These are phyloP conservation scores for Pomacea canaliculata DNA, from an alignment of 2,888 invertebrate genomes.

Conservation along the genomic window DNA sequence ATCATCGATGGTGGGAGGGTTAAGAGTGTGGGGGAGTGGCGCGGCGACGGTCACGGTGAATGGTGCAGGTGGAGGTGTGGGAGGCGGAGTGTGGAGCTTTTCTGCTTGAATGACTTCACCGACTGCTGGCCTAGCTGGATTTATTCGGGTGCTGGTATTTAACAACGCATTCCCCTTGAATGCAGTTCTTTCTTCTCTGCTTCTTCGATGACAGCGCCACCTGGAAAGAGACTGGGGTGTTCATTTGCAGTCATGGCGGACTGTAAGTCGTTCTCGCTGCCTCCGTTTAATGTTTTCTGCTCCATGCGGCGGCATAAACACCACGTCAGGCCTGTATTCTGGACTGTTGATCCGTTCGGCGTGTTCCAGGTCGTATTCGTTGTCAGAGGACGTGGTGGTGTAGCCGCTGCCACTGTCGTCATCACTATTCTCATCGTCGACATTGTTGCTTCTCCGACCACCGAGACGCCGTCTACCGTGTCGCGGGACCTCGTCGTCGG, in stretches of 20 bases:
- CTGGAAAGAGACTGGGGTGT: too few relatives aligned
- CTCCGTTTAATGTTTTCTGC: not conserved
- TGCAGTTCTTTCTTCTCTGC: too few relatives aligned
- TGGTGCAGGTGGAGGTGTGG: not conserved
- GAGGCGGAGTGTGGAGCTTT: not conserved
- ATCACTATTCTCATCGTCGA: constrained; percentile 11
- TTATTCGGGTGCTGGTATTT: not conserved
- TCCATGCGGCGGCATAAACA: not conserved
- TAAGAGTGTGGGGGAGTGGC: too few relatives aligned
- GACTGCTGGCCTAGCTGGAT: not conserved
- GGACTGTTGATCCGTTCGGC: constrained; percentile 20
- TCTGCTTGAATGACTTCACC: not conserved
- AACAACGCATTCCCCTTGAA: too few relatives aligned
- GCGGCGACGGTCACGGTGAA: too few relatives aligned
- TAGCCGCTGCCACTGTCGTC: constrained; percentile 16
- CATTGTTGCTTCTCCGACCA: not conserved
- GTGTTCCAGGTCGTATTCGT: constrained; percentile 19
- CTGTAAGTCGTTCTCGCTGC: not conserved
- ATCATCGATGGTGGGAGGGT: too few relatives aligned
- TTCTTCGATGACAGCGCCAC: too few relatives aligned
- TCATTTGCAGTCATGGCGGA: too few relatives aligned
- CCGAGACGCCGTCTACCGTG: not conserved
- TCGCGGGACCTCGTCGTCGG: constrained; percentile 5
- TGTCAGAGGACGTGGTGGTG: constrained; percentile 20
- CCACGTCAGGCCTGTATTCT: constrained; percentile 2